These are phyloP conservation scores for Pyrrhopygopsis socrates DNA, from an alignment of 2,888 invertebrate genomes.

Conservation along the genomic window DNA sequence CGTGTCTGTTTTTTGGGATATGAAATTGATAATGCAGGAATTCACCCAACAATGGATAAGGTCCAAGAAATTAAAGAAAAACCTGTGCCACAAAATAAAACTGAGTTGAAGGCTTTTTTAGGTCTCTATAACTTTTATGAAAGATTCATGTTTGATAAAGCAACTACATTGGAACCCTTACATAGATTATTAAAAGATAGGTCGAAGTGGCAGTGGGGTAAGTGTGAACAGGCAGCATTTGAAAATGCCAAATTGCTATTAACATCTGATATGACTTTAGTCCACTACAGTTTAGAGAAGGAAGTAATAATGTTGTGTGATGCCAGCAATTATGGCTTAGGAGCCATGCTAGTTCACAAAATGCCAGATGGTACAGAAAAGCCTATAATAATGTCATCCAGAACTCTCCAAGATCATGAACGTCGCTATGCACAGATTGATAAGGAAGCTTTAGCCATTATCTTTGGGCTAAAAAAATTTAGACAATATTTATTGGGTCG, in stretches of 20 bases:
- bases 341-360: slow-evolving; percentile 47
- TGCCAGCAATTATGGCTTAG: slow-evolving; percentile 45
- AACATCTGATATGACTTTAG: slow-evolving; percentile 22
- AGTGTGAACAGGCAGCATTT: background rate
- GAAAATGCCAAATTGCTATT: slow-evolving; percentile 11
- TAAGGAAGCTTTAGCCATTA: slow-evolving; percentile 71
- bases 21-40: slow-evolving; percentile 17
- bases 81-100: slow-evolving; percentile 19
- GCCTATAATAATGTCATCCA: slow-evolving; percentile 49
- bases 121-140: slow-evolving; percentile 35
- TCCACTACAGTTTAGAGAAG: slow-evolving; percentile 16
- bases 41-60: slow-evolving; percentile 22
- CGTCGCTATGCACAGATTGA: slow-evolving; percentile 65
- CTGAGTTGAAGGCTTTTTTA: slow-evolving; percentile 19
- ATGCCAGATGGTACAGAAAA: slow-evolving; percentile 58
- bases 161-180: background rate
- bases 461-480: slow-evolving; percentile 68
- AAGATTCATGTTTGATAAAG: slow-evolving; percentile 17
- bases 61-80: slow-evolving; percentile 13
- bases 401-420: slow-evolving; percentile 61
- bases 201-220: background rate
- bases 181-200: background rate
- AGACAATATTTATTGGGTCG: slow-evolving; percentile 55
- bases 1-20: slow-evolving; percentile 16
- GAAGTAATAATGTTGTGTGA: slow-evolving; percentile 30